phyloP scores from a whole-genome alignment of 2,113 vertebrate genomes.

The Micronisus gabar region DNA sequence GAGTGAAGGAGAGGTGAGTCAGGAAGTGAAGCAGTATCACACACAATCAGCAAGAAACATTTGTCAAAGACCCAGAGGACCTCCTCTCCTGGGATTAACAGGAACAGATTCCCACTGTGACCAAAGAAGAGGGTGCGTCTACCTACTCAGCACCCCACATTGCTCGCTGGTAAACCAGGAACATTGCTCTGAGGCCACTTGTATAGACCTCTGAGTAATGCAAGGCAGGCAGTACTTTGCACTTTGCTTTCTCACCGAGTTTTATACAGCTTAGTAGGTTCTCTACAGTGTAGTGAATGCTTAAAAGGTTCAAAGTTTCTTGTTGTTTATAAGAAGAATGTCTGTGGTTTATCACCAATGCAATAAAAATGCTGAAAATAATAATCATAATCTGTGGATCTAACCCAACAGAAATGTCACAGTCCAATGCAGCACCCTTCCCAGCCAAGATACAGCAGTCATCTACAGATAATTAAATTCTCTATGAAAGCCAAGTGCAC shows the following conservation, averaged over 20 bases:
- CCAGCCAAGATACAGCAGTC: not conserved
- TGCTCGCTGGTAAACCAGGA: not conserved
- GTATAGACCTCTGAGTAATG: not conserved
- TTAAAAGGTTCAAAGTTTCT: conserved; percentile 55
- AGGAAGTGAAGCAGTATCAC: not conserved
- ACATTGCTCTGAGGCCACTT: not conserved
- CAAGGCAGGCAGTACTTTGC: conserved; percentile 22
- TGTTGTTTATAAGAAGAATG: not conserved
- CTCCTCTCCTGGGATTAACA: not conserved
- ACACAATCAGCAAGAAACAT: not conserved
- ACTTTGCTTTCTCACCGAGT: conserved; percentile 16
- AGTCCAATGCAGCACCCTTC: not conserved
- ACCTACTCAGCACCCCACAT: not conserved
- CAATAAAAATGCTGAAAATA: conserved; percentile 42
- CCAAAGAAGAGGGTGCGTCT: not conserved
- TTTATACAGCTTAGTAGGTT: conserved; percentile 28
- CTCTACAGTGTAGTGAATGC: not conserved
- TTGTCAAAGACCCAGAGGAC: not conserved
- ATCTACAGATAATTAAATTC: not conserved
- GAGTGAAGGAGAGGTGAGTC: not conserved
- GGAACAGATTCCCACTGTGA: not conserved
- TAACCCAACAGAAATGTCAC: not conserved
- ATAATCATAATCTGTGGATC: not conserved
- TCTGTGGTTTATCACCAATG: conserved; percentile 14
- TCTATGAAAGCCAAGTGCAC: not conserved